Evolutionary conservation across 2,888 invertebrate species (phyloP).

Genomic region (Platycheirus albimanus): DNA sequence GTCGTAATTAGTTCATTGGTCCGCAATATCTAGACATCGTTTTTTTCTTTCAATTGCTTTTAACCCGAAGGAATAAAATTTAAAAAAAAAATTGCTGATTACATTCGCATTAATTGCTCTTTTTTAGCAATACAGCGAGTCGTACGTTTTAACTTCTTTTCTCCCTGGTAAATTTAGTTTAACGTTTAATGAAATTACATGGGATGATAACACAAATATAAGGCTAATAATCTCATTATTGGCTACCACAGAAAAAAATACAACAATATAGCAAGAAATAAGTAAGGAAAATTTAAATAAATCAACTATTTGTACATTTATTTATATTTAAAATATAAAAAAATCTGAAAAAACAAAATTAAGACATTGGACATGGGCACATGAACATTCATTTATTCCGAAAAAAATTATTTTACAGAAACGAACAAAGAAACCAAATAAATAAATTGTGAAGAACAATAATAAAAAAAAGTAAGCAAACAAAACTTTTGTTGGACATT

Average conservation of each 20-base stretch:
- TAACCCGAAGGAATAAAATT: no score
- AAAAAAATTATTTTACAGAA: conserved; percentile 41
- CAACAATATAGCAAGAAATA: background rate
- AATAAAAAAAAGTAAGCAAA: background rate
- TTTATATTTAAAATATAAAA: background rate
- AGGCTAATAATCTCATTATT: background rate
- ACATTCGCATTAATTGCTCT: no score
- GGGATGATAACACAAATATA: no score
- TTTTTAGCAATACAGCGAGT: no score
- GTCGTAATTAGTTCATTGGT: no score
- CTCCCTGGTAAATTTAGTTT: no score
- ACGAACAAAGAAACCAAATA: conserved; percentile 2
- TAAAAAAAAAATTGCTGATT: no score
- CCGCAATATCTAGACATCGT: no score
- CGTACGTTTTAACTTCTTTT: no score
- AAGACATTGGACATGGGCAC: conserved; percentile 31
- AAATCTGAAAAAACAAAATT: background rate
- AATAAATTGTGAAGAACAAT: background rate
- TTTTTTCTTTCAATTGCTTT: no score
- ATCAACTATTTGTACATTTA: background rate
- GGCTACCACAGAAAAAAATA: background rate
- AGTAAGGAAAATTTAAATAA: background rate
- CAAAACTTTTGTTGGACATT: background rate
- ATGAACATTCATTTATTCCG: conserved; percentile 50
- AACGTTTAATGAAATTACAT: no score